Evolutionary conservation across 2,797 vertebrate genomes (phyloP).

Genomic region (Helicolenus hilgendorfi): DNA sequence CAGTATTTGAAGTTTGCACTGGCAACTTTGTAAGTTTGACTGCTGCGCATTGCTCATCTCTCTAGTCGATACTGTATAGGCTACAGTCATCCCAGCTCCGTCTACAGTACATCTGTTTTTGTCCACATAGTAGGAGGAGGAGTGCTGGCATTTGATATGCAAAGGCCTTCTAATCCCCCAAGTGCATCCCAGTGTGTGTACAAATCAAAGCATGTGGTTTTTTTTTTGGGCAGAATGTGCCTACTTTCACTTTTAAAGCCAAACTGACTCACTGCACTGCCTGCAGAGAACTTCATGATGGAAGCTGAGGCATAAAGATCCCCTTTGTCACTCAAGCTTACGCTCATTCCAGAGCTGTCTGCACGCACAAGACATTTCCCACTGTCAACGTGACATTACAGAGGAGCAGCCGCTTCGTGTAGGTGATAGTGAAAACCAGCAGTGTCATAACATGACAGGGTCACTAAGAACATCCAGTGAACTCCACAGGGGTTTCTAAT

Average conservation of each 20-base stretch:
- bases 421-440: constrained; percentile 35
- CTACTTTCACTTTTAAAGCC: constrained; percentile 64
- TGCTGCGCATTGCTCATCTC: constrained; percentile 51
- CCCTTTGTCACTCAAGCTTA: constrained; percentile 56
- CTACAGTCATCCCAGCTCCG: constrained; percentile 38
- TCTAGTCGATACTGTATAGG: constrained; percentile 37
- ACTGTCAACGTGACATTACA: constrained; percentile 44
- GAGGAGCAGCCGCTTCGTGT: constrained; percentile 45
- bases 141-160: constrained; percentile 80
- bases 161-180: constrained; percentile 72
- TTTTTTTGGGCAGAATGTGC: constrained; percentile 47
- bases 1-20: not conserved
- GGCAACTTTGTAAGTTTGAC: constrained; percentile 22
- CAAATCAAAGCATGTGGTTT: constrained; percentile 51
- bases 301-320: constrained; percentile 53
- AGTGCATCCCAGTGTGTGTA: constrained; percentile 49
- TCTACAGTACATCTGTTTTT: constrained; percentile 68
- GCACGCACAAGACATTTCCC: constrained; percentile 25
- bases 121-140: constrained; percentile 75
- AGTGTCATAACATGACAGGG: constrained; percentile 13
- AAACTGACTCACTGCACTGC: constrained; percentile 69
- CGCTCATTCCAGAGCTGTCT: constrained; percentile 20
- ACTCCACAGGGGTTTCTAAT: constrained; percentile 16
- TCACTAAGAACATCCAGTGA: constrained; percentile 44
- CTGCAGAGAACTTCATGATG: constrained; percentile 58